Conservation (phyloP, 2,797 vertebrate species). For the Propithecus deckenii region DNA sequence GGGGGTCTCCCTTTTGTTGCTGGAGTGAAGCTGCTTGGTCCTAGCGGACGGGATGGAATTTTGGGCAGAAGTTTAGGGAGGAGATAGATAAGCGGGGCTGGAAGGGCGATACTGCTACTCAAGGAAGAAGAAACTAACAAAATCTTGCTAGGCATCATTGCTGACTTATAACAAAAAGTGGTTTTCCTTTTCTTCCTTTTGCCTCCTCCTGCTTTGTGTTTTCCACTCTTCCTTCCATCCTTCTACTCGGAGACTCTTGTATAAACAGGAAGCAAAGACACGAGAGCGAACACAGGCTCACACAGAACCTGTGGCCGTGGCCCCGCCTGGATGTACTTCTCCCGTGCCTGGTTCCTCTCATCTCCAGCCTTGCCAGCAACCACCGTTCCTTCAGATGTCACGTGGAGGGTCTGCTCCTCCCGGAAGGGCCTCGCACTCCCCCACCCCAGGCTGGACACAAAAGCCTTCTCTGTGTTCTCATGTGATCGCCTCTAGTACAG, state of each 20-base stretch:
- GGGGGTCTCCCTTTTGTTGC: background rate
- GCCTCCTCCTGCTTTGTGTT: background rate
- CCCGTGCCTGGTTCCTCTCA: no score
- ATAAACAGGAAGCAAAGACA: background rate
- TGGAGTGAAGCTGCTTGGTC: background rate
- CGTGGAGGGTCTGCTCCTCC: background rate
- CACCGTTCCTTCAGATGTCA: background rate
- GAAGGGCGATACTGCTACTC: background rate
- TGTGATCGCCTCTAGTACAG: background rate
- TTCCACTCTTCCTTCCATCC: background rate
- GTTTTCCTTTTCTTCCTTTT: background rate
- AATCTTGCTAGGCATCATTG: background rate
- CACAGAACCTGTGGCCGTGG: background rate
- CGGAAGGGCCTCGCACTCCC: background rate
- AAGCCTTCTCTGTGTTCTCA: background rate
- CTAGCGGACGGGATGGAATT: background rate
- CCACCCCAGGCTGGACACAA: background rate
- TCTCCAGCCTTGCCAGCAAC: background rate
- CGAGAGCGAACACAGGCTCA: background rate
- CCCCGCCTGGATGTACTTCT: background rate
- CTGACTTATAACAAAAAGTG: background rate
- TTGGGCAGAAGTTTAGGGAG: background rate
- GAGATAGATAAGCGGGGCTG: background rate
- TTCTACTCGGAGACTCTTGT: background rate
- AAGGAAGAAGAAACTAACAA: background rate